Evolutionary conservation across 2,797 vertebrate genomes (phyloP), one percentile per base, ranked within the genome.

Genomic region (Acanthurus lineatus): DNA sequence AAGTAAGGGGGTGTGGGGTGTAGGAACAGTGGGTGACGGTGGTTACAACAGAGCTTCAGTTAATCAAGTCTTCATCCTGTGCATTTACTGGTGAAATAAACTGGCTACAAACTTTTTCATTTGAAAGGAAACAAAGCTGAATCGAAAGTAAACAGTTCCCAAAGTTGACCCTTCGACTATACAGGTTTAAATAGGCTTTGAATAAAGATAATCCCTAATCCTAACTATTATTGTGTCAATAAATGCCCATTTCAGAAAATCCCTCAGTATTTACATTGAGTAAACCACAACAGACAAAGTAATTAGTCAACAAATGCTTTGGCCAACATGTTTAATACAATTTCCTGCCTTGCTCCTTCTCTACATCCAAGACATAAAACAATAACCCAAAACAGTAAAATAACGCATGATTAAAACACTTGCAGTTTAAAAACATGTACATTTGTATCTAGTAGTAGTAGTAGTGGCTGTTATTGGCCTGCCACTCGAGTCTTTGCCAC

Each of bases 281-380:
- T 3, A 54, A 68, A 35, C 12, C 38, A 79, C 20, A 56, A 19
- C 20, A 77, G 40, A 86, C 51, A 52, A 63, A 78, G 67, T 32
- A 38, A 79, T 15, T 12, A 9, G 32, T 63, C 60, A 35, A 56
- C n/a, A 76, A 49, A 20, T 71, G 66, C 75, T 86, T 91, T 89
- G 74, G 86, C 78, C 62, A 84, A 90, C 57, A 79, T 79, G 38
- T 85, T 92, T 91, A 91, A 87, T 93, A 83, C 49, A 85, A 60
- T 79, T 74, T 82, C 40, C 68, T 63, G 76, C 79, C 77, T 82
- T 71, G 42, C 51, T 74, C 59, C 67, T 85, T 35, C 49, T 88
- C 67, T 82, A 90, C 84, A 91, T 86, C 69, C 76, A 91, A 76
- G 54, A 85, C 71, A 48, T 63, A 83, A 64, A 83, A 32, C 28